These are phyloP conservation scores for Ciconia stormi DNA, from an alignment of 2,113 vertebrate species.

Conservation along the genomic window DNA sequence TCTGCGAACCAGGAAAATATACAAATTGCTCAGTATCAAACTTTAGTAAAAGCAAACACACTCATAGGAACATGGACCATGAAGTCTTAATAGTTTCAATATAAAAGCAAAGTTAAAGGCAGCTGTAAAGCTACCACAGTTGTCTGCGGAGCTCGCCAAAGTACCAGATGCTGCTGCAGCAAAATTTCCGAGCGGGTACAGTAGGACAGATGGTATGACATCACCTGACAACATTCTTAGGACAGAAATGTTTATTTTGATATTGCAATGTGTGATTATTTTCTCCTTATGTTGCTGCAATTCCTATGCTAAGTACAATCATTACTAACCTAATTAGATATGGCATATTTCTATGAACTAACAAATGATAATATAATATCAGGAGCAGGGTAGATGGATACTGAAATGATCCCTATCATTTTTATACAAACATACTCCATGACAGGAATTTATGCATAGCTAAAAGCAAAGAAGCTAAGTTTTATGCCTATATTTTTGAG, in stretches of 20 bases:
- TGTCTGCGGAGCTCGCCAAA: constrained; percentile 36
- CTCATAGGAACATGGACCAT: not conserved
- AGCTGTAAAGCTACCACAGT: constrained; percentile 47
- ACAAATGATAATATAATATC: not conserved
- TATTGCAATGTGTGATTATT: constrained; percentile 50
- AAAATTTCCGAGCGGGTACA: constrained; percentile 22
- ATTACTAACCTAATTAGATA: constrained; percentile 51
- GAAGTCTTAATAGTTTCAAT: constrained; percentile 37
- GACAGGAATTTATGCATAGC: not conserved
- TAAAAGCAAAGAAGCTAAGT: not conserved
- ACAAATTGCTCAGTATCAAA: not conserved
- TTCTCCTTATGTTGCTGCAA: constrained; percentile 64
- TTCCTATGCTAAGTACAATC: constrained; percentile 51
- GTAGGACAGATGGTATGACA: constrained; percentile 25
- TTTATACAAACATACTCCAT: not conserved
- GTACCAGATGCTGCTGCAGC: constrained; percentile 45
- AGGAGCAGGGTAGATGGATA: not conserved
- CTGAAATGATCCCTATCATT: not conserved
- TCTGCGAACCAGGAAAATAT: not conserved
- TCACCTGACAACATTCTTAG: constrained; percentile 46
- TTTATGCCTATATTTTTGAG: not conserved
- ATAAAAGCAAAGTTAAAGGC: constrained; percentile 20
- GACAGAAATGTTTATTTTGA: constrained; percentile 46
- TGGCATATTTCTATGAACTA: not conserved
- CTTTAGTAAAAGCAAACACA: not conserved